Percentiles rank a stretch among this genome's conserved stretches.
These are phyloP conservation scores for Phyto melanocephala DNA, from an alignment of 2,888 invertebrate genomes.

Conservation along the genomic window DNA sequence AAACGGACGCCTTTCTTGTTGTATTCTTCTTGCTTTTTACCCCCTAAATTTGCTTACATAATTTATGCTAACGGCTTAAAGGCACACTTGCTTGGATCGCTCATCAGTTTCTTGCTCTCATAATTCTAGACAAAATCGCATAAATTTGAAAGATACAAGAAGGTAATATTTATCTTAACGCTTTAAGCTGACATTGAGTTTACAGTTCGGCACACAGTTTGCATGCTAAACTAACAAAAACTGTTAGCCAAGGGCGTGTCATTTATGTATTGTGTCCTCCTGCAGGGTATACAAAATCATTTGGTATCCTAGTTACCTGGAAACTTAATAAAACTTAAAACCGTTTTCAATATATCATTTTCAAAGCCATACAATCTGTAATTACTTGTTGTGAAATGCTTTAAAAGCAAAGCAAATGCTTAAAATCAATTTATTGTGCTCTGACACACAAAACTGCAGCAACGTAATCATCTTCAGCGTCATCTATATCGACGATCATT, in stretches of 20 bases:
- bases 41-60: neutral
- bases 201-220: neutral
- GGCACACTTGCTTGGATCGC: slow-evolving; percentile 25
- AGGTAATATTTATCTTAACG: neutral
- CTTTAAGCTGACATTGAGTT: neutral
- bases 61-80: slow-evolving; percentile 38
- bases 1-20: neutral
- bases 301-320: slow-evolving; percentile 36
- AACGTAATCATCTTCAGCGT: neutral
- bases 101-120: neutral
- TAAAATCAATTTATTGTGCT: too few species aligned
- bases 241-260: slow-evolving; percentile 36
- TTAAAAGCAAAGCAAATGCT: neutral
- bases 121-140: slow-evolving; percentile 12
- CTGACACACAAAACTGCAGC: too few species aligned
- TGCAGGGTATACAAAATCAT: neutral
- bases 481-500: neutral
- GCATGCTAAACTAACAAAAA: slow-evolving; percentile 9
- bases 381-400: neutral
- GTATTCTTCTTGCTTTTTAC: neutral
- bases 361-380: neutral
- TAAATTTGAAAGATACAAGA: neutral
- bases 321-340: slow-evolving; percentile 20
- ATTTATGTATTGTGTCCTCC: neutral
- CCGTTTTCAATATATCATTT: slow-evolving; percentile 12